Percentiles rank a stretch among this genome's conserved stretches.
Evolutionary conservation across 2,888 invertebrate genomes (phyloP).

Genomic region (Gnatocerus cornutus): DNA sequence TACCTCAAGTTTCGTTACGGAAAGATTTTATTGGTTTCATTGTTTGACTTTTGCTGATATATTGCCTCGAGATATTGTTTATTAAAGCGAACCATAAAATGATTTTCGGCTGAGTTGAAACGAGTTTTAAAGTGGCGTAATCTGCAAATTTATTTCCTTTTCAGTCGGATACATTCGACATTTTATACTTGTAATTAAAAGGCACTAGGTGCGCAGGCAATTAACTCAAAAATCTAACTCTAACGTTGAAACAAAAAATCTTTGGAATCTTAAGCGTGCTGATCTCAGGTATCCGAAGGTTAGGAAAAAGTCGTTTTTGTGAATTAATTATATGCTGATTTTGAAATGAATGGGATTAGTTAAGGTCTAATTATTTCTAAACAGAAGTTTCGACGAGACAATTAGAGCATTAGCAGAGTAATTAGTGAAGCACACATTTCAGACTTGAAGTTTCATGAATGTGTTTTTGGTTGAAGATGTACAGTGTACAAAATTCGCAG

Average conservation of each 20-base stretch:
- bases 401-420: conserved; percentile 8
- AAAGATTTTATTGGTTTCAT: conserved; percentile 35
- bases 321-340: conserved; percentile 2
- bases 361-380: conserved; percentile 11
- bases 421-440: conserved; percentile 14
- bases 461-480: conserved; percentile 16
- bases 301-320: background rate
- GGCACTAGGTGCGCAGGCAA: background rate
- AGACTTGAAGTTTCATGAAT: conserved; percentile 7
- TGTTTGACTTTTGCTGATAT: conserved; percentile 37
- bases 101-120: conserved; percentile 13
- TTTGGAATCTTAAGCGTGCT: too few species aligned
- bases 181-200: conserved; percentile 3
- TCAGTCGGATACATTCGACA: background rate
- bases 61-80: conserved; percentile 29
- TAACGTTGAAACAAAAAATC: too few species aligned
- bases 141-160: conserved; percentile 11
- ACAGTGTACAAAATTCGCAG: conserved; percentile 9
- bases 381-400: background rate
- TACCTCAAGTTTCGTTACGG: conserved; percentile 32
- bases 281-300: too few species aligned
- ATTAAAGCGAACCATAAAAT: conserved; percentile 17
- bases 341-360: conserved; percentile 2
- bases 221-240: background rate
- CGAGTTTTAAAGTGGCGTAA: conserved; percentile 10